Conservation (phyloP, 1,140 invertebrate species). For the Phortica variegata region DNA sequence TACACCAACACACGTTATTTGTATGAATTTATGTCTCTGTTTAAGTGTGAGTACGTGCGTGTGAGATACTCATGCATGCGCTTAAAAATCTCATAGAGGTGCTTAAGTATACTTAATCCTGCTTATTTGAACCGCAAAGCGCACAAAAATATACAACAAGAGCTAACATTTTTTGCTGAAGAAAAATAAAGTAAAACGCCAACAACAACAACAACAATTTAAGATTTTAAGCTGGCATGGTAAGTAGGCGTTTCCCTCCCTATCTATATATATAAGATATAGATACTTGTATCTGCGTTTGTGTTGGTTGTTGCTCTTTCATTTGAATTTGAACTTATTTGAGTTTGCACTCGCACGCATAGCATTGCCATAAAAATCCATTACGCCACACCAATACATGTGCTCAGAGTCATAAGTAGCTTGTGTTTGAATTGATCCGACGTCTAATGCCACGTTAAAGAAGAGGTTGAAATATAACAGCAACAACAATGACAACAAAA, state of each 20-base stretch:
- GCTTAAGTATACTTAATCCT: constrained; percentile 42
- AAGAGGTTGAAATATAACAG: too few species aligned
- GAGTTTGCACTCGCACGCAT: constrained; percentile 3
- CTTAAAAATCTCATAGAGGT: constrained; percentile 38
- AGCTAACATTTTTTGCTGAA: too few species aligned
- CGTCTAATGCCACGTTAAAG: background rate
- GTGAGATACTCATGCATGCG: constrained; percentile 1
- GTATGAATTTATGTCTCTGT: too few species aligned
- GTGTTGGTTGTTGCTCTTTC: constrained; percentile 16
- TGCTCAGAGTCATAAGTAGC: constrained; percentile 32
- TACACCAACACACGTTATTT: too few species aligned
- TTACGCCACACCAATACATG: background rate
- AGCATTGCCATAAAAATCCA: too few species aligned
- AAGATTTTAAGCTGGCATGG: constrained; percentile 6
- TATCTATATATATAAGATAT: too few species aligned
- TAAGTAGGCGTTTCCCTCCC: too few species aligned
- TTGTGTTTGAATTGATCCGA: constrained; percentile 50
- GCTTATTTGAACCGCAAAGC: constrained; percentile 38
- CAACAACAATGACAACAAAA: too few species aligned
- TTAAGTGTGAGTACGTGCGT: too few species aligned
- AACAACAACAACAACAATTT: background rate
- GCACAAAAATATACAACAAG: background rate
- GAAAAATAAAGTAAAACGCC: background rate
- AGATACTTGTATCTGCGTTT: constrained; percentile 6
- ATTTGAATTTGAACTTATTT: constrained; percentile 26